phyloP scores from a whole-genome alignment of 2,888 invertebrate genomes.

The Lamellibrachia columna region DNA sequence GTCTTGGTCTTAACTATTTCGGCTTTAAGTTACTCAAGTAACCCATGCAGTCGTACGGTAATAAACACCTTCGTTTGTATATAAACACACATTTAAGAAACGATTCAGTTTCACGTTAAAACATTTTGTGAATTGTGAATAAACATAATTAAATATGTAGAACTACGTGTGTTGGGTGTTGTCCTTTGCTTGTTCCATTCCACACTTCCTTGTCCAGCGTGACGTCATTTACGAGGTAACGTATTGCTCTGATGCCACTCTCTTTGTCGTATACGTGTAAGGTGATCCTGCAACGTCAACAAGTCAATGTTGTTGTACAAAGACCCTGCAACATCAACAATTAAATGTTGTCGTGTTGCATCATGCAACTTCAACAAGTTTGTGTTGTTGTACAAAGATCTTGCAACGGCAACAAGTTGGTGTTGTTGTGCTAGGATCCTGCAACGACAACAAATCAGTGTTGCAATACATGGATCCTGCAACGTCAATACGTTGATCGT shows the following conservation, averaged over 20 bases:
- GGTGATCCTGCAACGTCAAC: background rate
- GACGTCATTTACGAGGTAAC: background rate
- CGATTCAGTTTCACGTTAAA: too few relatives aligned
- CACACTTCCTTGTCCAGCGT: background rate
- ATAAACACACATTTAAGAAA: too few relatives aligned
- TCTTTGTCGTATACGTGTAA: background rate
- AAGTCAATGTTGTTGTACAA: background rate
- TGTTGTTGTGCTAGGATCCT: too few relatives aligned
- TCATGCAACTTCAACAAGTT: background rate
- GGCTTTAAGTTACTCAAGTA: too few relatives aligned
- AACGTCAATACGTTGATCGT: too few relatives aligned
- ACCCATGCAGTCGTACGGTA: too few relatives aligned
- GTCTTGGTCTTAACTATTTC: too few relatives aligned
- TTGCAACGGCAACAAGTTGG: too few relatives aligned
- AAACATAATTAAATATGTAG: background rate
- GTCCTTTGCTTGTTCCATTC: background rate
- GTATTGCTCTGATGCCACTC: conserved; percentile 8
- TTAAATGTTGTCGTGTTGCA: background rate
- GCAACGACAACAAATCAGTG: too few relatives aligned
- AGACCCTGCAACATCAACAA: background rate
- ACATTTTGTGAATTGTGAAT: background rate
- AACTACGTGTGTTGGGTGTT: background rate
- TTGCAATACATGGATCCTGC: too few relatives aligned
- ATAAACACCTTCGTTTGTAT: too few relatives aligned
- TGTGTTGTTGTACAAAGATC: background rate